These are phyloP conservation scores for Buphagus erythrorhynchus DNA, from an alignment of 2,797 vertebrate species.

Conservation along the genomic window DNA sequence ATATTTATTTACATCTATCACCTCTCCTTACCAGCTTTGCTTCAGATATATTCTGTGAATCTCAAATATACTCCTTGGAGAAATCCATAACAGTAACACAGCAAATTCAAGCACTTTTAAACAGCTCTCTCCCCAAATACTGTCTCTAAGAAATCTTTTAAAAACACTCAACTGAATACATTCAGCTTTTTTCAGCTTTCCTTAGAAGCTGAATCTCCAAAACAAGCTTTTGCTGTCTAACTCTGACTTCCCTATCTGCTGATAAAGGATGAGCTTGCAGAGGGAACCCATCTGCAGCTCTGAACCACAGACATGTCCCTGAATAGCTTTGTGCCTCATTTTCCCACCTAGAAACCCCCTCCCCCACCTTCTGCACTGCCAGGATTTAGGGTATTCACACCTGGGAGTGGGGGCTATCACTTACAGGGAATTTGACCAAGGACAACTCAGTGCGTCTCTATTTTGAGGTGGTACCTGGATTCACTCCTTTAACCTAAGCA, in stretches of 20 bases:
- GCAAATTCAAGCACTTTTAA: neutral
- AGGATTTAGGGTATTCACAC: neutral
- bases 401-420: rapidly evolving
- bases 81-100: neutral
- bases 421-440: neutral
- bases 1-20: neutral
- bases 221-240: neutral
- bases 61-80: neutral
- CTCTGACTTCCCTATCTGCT: neutral
- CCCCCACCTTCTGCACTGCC: neutral
- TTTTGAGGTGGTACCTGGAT: neutral
- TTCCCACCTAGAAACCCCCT: neutral
- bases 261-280: neutral
- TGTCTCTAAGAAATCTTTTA: neutral
- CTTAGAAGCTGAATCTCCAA: neutral
- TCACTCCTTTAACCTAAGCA: neutral
- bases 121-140: neutral
- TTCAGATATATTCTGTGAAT: neutral
- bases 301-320: neutral
- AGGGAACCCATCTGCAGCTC: neutral
- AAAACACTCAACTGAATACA: neutral
- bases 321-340: neutral
- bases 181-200: neutral
- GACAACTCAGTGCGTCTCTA: neutral
- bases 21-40: neutral